Evolutionary conservation across 2,888 invertebrate species (phyloP), one percentile per base, ranked within the genome.

Genomic region (Oligia latruncula): DNA sequence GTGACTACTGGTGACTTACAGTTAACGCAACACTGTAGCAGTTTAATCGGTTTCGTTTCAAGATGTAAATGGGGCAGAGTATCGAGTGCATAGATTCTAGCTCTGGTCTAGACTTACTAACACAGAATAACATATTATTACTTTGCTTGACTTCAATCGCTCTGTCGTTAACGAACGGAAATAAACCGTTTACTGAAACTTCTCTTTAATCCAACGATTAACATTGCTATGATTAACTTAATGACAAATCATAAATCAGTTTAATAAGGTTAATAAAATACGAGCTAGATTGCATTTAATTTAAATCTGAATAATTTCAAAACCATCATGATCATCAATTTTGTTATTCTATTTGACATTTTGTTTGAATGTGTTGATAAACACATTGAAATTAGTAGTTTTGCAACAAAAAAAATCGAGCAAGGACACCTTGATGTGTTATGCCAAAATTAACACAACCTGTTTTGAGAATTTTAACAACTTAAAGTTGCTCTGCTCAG

Each of bases 371-470:
- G 35, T 78, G 65, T 66, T 75, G 40, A 76, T 76, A 78, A 77
- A 79, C 71, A 83, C 40, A 66, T 82, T 81, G 20, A 78, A 84
- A 81, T 82, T 23, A 68, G 68, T 71, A 60, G 79, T 76, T 81
- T 80, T 71, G 67, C 71, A 80, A 82, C 58, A 77, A 83, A 88
- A 77, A 83, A 88, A 82, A 77, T 85, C 88, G 86, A 81, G 87
- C 90, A 88, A 90, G 87, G 90, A 87, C 90, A 82, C 72, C 84
- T 81, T 74, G 78, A 60, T 62, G 70, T 81, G 60, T 79, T 68
- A 79, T 82, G 72, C 58, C 68, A 79, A 85, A 84, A 83, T 86
- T 82, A 84, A 55, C 83, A 87, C 72, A 86, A 90, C 86, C 68
- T 23, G 86, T 90, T 89, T 77, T 64, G 4, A 58, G 60, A 76